phyloP scores from a whole-genome alignment of 2,797 vertebrate species.

The Enteromius viviparus region DNA sequence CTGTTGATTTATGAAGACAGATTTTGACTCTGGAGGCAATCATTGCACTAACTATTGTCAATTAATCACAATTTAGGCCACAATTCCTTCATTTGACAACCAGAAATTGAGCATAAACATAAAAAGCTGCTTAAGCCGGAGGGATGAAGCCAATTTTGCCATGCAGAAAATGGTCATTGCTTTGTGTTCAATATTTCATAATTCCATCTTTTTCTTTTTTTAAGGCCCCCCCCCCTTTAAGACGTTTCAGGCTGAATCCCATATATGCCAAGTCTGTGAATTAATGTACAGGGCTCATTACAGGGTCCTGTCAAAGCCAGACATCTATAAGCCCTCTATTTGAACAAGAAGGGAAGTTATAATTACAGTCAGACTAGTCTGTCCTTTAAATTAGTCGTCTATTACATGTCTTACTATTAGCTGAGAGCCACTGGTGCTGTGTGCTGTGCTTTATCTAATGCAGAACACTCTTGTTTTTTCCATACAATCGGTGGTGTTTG shows the following conservation, averaged over 20 bases:
- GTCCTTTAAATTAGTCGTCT: constrained; percentile 55
- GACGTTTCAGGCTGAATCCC: constrained; percentile 48
- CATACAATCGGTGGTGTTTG: not conserved
- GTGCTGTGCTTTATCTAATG: constrained; percentile 10
- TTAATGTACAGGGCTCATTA: constrained; percentile 61
- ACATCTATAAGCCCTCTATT: constrained; percentile 58
- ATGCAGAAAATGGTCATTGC: constrained; percentile 54
- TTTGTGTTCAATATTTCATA: constrained; percentile 62
- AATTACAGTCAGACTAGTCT: constrained; percentile 59
- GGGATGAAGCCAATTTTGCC: constrained; percentile 37
- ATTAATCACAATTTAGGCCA: constrained; percentile 56
- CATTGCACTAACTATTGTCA: constrained; percentile 49
- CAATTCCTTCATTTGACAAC: constrained; percentile 34
- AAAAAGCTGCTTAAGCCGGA: constrained; percentile 24
- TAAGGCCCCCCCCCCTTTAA: constrained; percentile 28
- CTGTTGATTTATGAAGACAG: constrained; percentile 60
- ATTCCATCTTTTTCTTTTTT: constrained; percentile 51
- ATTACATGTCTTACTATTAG: constrained; percentile 45
- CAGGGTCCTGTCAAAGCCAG: constrained; percentile 53
- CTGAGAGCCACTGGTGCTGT: constrained; percentile 20
- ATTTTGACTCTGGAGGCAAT: constrained; percentile 57
- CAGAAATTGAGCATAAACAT: constrained; percentile 36
- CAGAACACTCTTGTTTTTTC: constrained; percentile 7
- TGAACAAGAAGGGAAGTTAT: constrained; percentile 53
- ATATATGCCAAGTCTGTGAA: constrained; percentile 54